Conservation (phyloP, 2,113 vertebrate species). For the Ciconia maguari region DNA sequence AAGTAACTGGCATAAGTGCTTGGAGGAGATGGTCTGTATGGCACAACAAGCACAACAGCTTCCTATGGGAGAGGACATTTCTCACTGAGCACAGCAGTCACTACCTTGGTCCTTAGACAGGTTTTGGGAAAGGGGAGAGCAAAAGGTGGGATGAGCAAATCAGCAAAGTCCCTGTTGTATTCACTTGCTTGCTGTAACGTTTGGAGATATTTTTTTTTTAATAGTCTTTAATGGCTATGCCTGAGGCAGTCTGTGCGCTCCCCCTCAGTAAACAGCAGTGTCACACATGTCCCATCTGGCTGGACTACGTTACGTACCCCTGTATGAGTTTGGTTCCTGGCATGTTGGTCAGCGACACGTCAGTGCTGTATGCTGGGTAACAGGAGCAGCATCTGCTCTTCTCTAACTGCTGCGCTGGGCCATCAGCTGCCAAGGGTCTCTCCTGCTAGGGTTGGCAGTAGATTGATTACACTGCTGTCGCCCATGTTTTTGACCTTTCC, state of each 20-base stretch:
- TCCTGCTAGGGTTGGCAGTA: constrained; percentile 8
- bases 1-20: background rate
- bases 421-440: background rate
- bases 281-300: background rate
- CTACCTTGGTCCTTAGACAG: background rate
- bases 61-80: background rate
- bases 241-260: background rate
- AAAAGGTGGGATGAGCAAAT: background rate
- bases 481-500: background rate
- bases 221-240: background rate
- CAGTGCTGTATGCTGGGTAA: background rate
- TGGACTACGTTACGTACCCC: background rate
- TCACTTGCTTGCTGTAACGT: background rate
- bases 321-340: background rate
- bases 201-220: background rate
- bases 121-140: background rate
- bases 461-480: constrained; percentile 13
- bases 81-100: background rate
- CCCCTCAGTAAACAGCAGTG: background rate
- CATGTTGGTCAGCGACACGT: background rate
- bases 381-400: background rate
- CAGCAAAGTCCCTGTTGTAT: accelerated
- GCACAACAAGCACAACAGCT: background rate
- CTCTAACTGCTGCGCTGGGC: background rate
- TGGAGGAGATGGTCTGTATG: background rate